Base-by-base conservation (phyloP, 2,888 invertebrate species). In the Plebejus argus region DNA sequence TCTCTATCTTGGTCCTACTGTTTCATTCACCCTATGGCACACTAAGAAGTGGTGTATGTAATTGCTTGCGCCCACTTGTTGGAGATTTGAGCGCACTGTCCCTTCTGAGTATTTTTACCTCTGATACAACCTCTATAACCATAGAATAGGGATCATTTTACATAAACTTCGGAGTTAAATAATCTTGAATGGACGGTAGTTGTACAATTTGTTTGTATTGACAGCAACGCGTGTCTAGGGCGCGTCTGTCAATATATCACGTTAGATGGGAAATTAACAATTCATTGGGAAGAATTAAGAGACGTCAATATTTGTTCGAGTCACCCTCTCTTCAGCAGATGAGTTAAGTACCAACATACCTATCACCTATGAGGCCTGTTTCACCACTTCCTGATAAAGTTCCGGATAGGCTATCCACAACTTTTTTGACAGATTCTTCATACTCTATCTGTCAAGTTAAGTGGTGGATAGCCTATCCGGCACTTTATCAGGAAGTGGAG, bases 11-110 rank as follows among this genome's bases (percentile, higher is more conserved):
- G 18, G 1, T 76, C 12, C 8, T 78, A 75, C 71, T 76, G 56
- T 8, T 39, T 76, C 12, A 23, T 66, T 28, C 53, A 70, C 20
- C 53, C 80, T 79, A 77, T 79, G 77, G n/a, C 77, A 33, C 35
- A 10, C n/a, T 77, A n/a, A 56, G 70, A 53, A 81, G 76, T 78
- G 77, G 76, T 74, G 28, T 80, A 81, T 82, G 81, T 86, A 86
- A 87, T 86, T 86, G 86, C 85, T 83, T 79, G 80, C 81, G 83
- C 82, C 83, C 85, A 84, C 86, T 86, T 81, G 83, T 79, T 71
- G 77, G 56, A 80, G 81, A 83, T 85, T 15, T 28, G 66, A 66
- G 6, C 28, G 66, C 66, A 66, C 18, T 53, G 61, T 28, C 66
- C 20, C 2, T 58, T n/a, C 58, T 20, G 0, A 20, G 5, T 20